Conservation (phyloP, 2,888 invertebrate genomes). For the Drosophila birchii region DNA sequence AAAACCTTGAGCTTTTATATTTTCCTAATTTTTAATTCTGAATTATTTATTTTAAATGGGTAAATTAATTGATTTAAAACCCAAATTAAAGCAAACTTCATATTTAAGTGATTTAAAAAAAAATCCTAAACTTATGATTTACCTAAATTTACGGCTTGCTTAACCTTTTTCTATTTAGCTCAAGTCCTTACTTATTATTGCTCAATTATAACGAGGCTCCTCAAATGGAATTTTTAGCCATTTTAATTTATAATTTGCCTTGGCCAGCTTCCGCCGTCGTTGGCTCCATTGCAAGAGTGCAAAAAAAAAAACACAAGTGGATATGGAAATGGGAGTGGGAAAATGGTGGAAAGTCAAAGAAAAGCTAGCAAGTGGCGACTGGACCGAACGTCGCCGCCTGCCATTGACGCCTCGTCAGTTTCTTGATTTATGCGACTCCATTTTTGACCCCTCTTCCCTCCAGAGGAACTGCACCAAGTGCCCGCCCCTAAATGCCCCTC, state of each 20-base stretch:
- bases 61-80: neutral
- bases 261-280: constrained; percentile 11
- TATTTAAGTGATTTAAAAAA: neutral
- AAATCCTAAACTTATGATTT: neutral
- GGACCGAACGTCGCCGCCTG: constrained; percentile 53
- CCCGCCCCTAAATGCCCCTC: neutral
- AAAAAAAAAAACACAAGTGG: constrained; percentile 22
- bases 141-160: neutral
- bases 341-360: constrained; percentile 16
- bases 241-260: constrained; percentile 33
- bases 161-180: neutral
- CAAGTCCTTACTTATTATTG: neutral
- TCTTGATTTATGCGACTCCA: constrained; percentile 65
- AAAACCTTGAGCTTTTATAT: neutral
- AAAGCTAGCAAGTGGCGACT: constrained; percentile 53
- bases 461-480: neutral
- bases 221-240: constrained; percentile 21
- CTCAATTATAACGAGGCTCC: constrained; percentile 18
- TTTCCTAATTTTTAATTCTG: neutral
- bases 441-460: constrained; percentile 10
- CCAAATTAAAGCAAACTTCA: neutral
- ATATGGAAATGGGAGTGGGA: no score
- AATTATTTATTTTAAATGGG: neutral
- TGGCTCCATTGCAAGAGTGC: constrained; percentile 21
- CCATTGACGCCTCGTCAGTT: constrained; percentile 70